Evolutionary conservation across 2,888 invertebrate genomes (phyloP), one percentile per base, ranked within the genome.

Genomic region (Achlya flavicornis): DNA sequence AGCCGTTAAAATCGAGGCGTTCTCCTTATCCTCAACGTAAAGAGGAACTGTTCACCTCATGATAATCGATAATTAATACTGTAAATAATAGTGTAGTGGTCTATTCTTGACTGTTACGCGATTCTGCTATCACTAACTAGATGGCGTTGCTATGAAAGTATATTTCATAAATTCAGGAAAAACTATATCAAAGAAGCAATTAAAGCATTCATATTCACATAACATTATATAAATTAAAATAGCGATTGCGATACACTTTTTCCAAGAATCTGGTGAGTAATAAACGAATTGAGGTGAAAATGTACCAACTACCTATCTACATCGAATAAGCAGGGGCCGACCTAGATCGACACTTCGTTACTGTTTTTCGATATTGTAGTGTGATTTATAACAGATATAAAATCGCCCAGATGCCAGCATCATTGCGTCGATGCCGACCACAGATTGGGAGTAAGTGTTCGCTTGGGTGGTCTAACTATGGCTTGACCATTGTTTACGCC

Each of bases 311-410:
- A 66, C 63, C 75, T 72, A 71, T 74, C 78, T 78, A 77, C 75
- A 74, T 70, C 73, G 75, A 78, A 78, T 80, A 79, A 74, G 79
- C 75, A 75, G 75, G 66, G 63, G 65, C 69, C 79, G 91, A 86
- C 89, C 90, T 83, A 89, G 76, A 84, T 90, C 78, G 85, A 81
- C 80, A 84, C 77, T 83, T 83, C 80, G 84, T 85, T 84, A 84
- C 85, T 85, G 81, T 87, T 87, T 86, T 84, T 82, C 82, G 78
- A 83, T 84, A 85, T 85, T 80, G 77, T 74, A 72, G 71, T 70
- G 84, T 89, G 89, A 92, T 92, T 92, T 92, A 92, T 90, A 80
- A 79, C 72, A 74, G 77, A 77, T 86, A 90, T 92, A 90, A 91
- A 92, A 86, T 78, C 78, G 70, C 75, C 78, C 90, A 89, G 86